Evolutionary conservation across 1,140 invertebrate genomes (phyloP), one percentile per base, ranked within the genome.

Genomic region (Copidosoma floridanum): DNA sequence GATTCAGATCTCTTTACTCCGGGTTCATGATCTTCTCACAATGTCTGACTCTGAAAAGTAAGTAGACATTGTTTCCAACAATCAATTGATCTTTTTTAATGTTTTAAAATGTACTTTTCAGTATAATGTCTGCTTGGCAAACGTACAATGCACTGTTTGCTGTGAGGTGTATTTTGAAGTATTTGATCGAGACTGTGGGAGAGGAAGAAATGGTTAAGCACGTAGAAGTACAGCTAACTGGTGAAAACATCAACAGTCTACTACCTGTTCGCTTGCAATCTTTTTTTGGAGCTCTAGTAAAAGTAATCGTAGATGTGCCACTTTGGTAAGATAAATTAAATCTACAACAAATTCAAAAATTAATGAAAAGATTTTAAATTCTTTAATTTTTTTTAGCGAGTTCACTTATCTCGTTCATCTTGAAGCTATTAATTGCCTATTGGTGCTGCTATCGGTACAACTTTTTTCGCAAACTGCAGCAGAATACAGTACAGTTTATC

Each of bases 81-180:
- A 52, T 43, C 40, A 29, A 41, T 27, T n/a, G 38, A 26, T 40
- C 47, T 44, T 60, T 59, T 60, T 41, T 35, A 40, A 55, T 64
- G 47, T 56, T 69, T 35, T 14, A 50, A 32, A 40, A 63, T 67
- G 24, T 63, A 65, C n/a, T 64, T 85, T 87, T 53, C 78, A 97
- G 93, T 76, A 91, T 90, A 65, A 88, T 96, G 78, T 89, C 95
- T 67, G 89, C 91, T 44, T 98, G 95, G 94, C 95, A 98, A 78
- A 89, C 93, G 0, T 94, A 92, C 74, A 98, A 98, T 82, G 91
- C 92, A 0, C 77, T 99, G 27, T 96, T 97, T 71, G 89, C 97
- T 18, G 87, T 98, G 57, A 85, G 95, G 55, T 90, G 88, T 67
- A 85, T 96, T 55, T 85, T 89, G 54, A 98, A 97, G 77, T 97